Conservation (phyloP, 2,888 invertebrate genomes). For the Tetragonula carbonaria region DNA sequence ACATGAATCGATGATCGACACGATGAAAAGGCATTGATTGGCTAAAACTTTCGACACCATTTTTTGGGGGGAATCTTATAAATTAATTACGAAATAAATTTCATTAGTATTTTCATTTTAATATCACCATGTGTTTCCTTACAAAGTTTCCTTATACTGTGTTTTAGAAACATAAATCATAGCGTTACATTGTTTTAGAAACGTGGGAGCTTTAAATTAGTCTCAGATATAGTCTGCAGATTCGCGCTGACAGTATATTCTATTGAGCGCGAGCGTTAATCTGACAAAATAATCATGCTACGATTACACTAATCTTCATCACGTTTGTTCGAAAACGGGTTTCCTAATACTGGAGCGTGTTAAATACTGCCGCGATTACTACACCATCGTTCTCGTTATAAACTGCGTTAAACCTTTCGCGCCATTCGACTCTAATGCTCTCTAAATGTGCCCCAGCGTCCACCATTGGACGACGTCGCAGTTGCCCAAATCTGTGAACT, state of each 20-base stretch:
- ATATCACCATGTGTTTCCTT: too few relatives aligned
- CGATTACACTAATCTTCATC: slow-evolving; percentile 41
- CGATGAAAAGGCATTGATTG: too few relatives aligned
- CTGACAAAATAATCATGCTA: slow-evolving; percentile 25
- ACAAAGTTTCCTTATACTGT: too few relatives aligned
- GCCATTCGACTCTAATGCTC: slow-evolving; percentile 41
- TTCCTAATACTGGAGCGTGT: slow-evolving; percentile 5
- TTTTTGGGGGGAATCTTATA: too few relatives aligned
- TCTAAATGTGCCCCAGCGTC: background rate
- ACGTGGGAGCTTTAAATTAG: background rate
- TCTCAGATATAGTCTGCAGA: background rate
- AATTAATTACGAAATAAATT: too few relatives aligned
- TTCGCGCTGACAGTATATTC: background rate
- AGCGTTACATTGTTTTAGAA: background rate
- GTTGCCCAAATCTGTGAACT: slow-evolving; percentile 6
- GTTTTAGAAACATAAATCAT: background rate
- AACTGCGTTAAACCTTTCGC: slow-evolving; percentile 52
- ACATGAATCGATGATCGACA: too few relatives aligned
- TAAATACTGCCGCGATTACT: slow-evolving; percentile 34
- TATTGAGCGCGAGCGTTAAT: slow-evolving; percentile 17
- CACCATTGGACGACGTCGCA: slow-evolving; percentile 1
- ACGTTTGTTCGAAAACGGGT: slow-evolving; percentile 36
- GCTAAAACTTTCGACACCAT: too few relatives aligned
- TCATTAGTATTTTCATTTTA: too few relatives aligned
- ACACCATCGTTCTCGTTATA: slow-evolving; percentile 15